Evolutionary conservation across 1,140 invertebrate genomes (phyloP).

Genomic region (Adelges cooleyi): DNA sequence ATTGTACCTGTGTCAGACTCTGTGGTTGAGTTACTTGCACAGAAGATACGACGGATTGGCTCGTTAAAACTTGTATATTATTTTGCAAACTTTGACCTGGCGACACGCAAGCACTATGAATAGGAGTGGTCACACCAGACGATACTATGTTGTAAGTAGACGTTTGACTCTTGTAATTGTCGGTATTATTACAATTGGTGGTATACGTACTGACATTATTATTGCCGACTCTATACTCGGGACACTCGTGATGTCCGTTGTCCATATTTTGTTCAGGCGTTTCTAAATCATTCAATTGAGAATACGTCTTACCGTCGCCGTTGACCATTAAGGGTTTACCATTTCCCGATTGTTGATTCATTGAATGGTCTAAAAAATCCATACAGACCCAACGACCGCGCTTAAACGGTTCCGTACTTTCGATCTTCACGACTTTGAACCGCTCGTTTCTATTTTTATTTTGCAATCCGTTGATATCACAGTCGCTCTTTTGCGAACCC

Average conservation of each 20-base stretch:
- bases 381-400: slow-evolving; percentile 89
- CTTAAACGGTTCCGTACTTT: slow-evolving; percentile 86
- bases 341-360: slow-evolving; percentile 40
- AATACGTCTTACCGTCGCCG: slow-evolving; percentile 2
- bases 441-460: slow-evolving; percentile 61
- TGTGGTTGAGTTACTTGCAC: slow-evolving; percentile 39
- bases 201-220: slow-evolving; percentile 25
- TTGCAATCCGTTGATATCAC: slow-evolving; percentile 56
- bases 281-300: slow-evolving; percentile 3
- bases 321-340: slow-evolving; percentile 23
- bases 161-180: slow-evolving; percentile 29
- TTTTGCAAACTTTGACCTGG: slow-evolving; percentile 36
- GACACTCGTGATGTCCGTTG: slow-evolving; percentile 30
- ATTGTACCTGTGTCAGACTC: slow-evolving; percentile 38
- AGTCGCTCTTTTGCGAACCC: slow-evolving; percentile 46
- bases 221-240: slow-evolving; percentile 11
- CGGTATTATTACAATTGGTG: slow-evolving; percentile 22
- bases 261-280: slow-evolving; percentile 3
- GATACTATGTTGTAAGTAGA: slow-evolving; percentile 22
- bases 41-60: background rate
- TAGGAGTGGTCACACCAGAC: slow-evolving; percentile 26
- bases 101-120: slow-evolving; percentile 32
- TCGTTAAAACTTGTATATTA: slow-evolving; percentile 28
- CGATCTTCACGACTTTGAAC: slow-evolving; percentile 94
- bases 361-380: slow-evolving; percentile 84